Conservation (phyloP, 1,140 invertebrate genomes). For the Alviniconcha marisindica region DNA sequence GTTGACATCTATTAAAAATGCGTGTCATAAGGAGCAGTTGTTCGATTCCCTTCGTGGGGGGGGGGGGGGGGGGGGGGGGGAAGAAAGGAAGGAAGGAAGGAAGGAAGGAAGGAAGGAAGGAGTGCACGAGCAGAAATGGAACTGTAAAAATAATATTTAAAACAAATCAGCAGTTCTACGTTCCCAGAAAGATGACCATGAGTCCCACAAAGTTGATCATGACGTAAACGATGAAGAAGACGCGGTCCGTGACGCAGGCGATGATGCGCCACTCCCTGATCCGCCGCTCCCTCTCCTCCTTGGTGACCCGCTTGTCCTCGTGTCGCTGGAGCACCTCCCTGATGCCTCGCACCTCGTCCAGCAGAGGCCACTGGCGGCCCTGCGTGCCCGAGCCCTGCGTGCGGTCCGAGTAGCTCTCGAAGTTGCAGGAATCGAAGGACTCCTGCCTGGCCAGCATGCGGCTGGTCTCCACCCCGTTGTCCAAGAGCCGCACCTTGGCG, state of each 20-base stretch:
- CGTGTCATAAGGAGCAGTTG: too few species aligned
- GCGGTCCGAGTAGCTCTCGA: background rate
- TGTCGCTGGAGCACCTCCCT: slow-evolving; percentile 58
- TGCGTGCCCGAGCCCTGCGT: slow-evolving; percentile 10
- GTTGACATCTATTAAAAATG: too few species aligned
- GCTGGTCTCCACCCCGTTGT: slow-evolving; percentile 47
- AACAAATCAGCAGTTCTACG: too few species aligned
- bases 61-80: too few species aligned
- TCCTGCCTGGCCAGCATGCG: slow-evolving; percentile 32
- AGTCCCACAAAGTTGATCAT: slow-evolving; percentile 69
- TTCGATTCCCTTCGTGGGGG: too few species aligned
- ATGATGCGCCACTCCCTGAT: slow-evolving; percentile 73
- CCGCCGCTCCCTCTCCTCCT: slow-evolving; percentile 60
- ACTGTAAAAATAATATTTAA: too few species aligned
- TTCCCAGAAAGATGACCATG: slow-evolving; percentile 65
- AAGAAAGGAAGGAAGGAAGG: too few species aligned
- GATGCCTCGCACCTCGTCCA: slow-evolving; percentile 64
- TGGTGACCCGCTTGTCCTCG: slow-evolving; percentile 51
- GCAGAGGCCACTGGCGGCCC: slow-evolving; percentile 36
- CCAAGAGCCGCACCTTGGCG: slow-evolving; percentile 58
- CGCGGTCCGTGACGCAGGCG: slow-evolving; percentile 73
- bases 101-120: too few species aligned
- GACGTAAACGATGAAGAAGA: slow-evolving; percentile 75
- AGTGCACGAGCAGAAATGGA: too few species aligned
- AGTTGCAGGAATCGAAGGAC: slow-evolving; percentile 20